Percentiles rank a stretch among this genome's conserved stretches.
phyloP scores from a whole-genome alignment of 2,113 vertebrate genomes.

The Ageneiosus marmoratus region DNA sequence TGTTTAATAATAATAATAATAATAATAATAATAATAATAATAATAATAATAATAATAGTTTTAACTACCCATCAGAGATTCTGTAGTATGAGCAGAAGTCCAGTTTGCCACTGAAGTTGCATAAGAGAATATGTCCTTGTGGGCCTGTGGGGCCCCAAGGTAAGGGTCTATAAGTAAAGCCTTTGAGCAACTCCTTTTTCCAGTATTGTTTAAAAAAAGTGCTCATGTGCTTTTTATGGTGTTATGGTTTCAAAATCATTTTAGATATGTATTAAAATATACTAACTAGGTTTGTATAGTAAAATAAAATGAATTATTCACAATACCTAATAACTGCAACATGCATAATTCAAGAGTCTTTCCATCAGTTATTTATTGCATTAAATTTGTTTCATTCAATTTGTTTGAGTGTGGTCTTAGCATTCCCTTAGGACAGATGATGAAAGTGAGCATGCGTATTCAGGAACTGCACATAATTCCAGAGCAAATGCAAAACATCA shows the following conservation, averaged over 20 bases:
- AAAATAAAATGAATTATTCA: constrained; percentile 25
- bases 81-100: background rate
- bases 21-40: background rate
- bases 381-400: no score
- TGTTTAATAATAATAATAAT: background rate
- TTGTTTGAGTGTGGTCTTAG: constrained; percentile 33
- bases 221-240: background rate
- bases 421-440: constrained; percentile 49
- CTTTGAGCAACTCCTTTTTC: background rate
- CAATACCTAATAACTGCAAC: background rate
- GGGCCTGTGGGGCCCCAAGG: constrained; percentile 28
- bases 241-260: background rate
- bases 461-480: constrained; percentile 5
- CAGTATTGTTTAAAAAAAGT: background rate
- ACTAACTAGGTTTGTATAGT: constrained; percentile 3
- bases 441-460: constrained; percentile 55
- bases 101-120: background rate
- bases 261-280: background rate
- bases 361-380: background rate
- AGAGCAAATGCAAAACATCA: constrained; percentile 10
- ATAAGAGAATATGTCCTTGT: constrained; percentile 23
- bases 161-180: constrained; percentile 1
- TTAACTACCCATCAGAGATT: background rate
- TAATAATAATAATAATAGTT: background rate
- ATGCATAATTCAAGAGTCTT: background rate